Conservation (phyloP, 2,113 vertebrate species). For the Phylloscopus trochiloides region DNA sequence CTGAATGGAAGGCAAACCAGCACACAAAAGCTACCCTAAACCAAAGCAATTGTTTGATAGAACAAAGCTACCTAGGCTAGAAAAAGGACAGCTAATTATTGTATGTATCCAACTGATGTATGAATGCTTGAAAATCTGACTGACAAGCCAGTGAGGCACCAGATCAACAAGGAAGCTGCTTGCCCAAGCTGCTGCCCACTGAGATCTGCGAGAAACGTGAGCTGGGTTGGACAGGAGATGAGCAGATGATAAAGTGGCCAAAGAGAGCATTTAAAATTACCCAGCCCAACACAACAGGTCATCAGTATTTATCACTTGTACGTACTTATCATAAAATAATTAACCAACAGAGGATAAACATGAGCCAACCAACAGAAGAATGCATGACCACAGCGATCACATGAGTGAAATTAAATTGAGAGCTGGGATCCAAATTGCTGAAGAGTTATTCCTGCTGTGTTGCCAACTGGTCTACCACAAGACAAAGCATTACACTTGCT, state of each 20-base stretch:
- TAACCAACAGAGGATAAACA: not conserved
- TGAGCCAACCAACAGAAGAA: not conserved
- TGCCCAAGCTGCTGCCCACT: not conserved
- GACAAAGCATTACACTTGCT: not conserved
- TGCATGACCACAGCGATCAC: rapidly evolving
- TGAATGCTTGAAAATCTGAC: not conserved
- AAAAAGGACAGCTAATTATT: not conserved
- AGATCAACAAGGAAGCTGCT: not conserved
- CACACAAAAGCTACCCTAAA: not conserved
- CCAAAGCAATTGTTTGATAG: not conserved
- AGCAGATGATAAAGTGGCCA: not conserved
- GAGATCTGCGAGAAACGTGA: not conserved
- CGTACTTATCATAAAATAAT: not conserved
- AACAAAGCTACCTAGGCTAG: not conserved
- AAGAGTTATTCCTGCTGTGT: not conserved
- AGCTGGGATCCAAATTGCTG: not conserved
- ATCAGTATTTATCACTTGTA: not conserved
- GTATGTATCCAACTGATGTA: not conserved
- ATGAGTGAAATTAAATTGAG: not conserved
- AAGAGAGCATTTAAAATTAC: not conserved
- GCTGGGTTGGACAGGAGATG: not conserved
- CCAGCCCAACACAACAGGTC: rapidly evolving
- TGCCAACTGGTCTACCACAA: not conserved
- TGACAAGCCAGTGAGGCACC: not conserved
- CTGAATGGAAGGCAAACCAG: not conserved